Evolutionary conservation across 2,888 invertebrate genomes (phyloP).

Genomic region (Chirona hameri): DNA sequence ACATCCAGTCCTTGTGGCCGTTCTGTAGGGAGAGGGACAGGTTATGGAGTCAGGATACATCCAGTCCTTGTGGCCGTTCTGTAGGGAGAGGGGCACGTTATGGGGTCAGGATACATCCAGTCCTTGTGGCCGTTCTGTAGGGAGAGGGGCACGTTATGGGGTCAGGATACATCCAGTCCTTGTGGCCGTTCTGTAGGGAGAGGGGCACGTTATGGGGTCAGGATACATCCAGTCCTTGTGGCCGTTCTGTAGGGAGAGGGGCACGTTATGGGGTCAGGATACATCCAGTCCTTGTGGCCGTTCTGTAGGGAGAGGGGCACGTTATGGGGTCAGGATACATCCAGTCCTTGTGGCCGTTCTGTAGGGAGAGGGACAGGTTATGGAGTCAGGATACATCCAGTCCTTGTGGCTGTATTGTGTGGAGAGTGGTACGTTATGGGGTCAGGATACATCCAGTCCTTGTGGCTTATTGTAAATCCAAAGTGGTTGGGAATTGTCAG

Average conservation of each 20-base stretch:
- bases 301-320: conserved; percentile 45
- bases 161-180: conserved; percentile 71
- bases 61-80: conserved; percentile 83
- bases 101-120: conserved; percentile 61
- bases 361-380: not conserved
- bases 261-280: conserved; percentile 39
- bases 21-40: conserved; percentile 45
- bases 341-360: conserved; percentile 83
- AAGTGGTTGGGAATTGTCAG: no score
- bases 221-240: conserved; percentile 82
- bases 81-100: not conserved
- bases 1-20: conserved; percentile 88
- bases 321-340: conserved; percentile 51
- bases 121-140: conserved; percentile 72
- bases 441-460: no score
- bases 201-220: no score
- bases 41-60: conserved; percentile 51
- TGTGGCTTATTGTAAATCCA: no score
- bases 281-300: conserved; percentile 88
- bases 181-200: conserved; percentile 62
- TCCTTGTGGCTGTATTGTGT: conserved; percentile 74
- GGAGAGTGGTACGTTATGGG: no score
- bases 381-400: conserved; percentile 61
- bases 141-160: no score
- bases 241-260: conserved; percentile 53